phyloP scores from a whole-genome alignment of 2,888 invertebrate species.

The Dusona sp. region DNA sequence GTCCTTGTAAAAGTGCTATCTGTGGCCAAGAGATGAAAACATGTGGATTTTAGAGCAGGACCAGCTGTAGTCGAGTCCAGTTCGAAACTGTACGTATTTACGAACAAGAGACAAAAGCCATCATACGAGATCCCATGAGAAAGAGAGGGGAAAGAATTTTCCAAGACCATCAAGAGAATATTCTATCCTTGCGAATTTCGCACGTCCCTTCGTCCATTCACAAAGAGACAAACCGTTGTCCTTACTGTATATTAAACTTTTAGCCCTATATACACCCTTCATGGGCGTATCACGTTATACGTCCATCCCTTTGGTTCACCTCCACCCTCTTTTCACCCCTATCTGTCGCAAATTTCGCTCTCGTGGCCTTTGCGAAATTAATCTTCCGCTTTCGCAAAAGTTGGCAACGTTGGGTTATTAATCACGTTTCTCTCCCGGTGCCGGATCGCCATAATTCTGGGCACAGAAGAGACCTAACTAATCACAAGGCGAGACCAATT shows the following conservation, averaged over 20 bases:
- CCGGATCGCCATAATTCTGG: slow-evolving; percentile 78
- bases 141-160: slow-evolving; percentile 13
- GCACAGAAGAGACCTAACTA: slow-evolving; percentile 76
- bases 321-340: slow-evolving; percentile 30
- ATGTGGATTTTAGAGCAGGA: slow-evolving; percentile 27
- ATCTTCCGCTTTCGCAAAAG: slow-evolving; percentile 78
- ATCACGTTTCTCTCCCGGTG: slow-evolving; percentile 72
- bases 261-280: slow-evolving; percentile 43
- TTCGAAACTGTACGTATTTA: slow-evolving; percentile 1
- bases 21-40: slow-evolving; percentile 43
- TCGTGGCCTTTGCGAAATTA: slow-evolving; percentile 74
- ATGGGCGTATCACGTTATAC: slow-evolving; percentile 19
- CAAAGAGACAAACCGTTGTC: slow-evolving; percentile 68
- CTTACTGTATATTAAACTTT: slow-evolving; percentile 75
- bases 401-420: slow-evolving; percentile 79
- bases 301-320: slow-evolving; percentile 37
- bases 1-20: slow-evolving; percentile 53
- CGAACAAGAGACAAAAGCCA: slow-evolving; percentile 34
- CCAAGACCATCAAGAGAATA: slow-evolving; percentile 35
- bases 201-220: slow-evolving; percentile 19
- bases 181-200: slow-evolving; percentile 10
- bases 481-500: slow-evolving; percentile 79
- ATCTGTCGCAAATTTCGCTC: slow-evolving; percentile 38
- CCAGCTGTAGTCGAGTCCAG: slow-evolving; percentile 31
- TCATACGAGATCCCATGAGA: slow-evolving; percentile 28